Evolutionary conservation across 2,888 invertebrate species (phyloP), one percentile per base, ranked within the genome.

Genomic region (Boloria euphrosyne): DNA sequence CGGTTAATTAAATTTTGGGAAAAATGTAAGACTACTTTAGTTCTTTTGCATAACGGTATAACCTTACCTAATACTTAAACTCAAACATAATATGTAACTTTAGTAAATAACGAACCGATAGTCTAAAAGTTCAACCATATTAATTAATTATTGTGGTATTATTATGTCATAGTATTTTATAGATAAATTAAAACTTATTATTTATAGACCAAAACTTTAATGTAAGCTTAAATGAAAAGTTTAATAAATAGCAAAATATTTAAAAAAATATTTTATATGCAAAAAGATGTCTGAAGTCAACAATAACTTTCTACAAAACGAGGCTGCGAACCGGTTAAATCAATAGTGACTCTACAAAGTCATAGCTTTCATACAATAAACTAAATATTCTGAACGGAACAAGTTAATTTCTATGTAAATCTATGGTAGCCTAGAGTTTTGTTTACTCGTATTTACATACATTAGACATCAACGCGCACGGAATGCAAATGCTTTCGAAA

Each of bases 301-400:
- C 61, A 64, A 60, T 57, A 57, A 63, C 66, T 69, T 66, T 66
- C 64, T 53, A 61, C 38, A 43, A 65, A 66, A 69, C 60, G 69
- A 60, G 64, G 68, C 50, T 65, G 54, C 50, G 66, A 60, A 44
- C 64, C 69, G 63, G 69, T 66, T 69, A 69, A 58, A 50, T 50
- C 60, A 69, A 69, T 64, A 64, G 44, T 62, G 69, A 66, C 61
- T 53, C 18, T 53, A 69, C 66, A 58, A 53, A 64, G 18, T 61
- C 31, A 57, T 69, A 64, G 46, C 63, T 66, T 66, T 66, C 63
- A 53, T 61, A 66, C 53, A 62, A 59, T 17, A 31, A 59, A 38
- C 50, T 31, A 59, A 59, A 59, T 49, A 38, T 13, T 50, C 38
- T 58, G 27, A 49, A 31, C 17, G 49, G 49, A 50, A 49, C 31